Conservation (phyloP, 2,888 invertebrate species). For the Pycnomerus fuliginosus region DNA sequence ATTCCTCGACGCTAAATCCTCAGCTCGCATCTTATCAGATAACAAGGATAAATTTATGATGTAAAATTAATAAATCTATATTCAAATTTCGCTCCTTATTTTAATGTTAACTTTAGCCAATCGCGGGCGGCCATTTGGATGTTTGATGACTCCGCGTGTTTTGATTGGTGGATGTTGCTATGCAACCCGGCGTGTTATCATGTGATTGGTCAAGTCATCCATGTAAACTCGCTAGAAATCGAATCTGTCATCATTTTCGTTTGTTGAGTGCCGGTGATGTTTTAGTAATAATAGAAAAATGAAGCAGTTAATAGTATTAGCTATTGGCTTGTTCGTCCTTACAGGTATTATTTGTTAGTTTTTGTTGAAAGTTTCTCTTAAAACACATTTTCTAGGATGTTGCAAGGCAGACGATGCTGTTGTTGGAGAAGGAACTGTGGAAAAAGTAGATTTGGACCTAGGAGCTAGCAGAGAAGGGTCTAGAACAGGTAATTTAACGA, state of each 20-base stretch:
- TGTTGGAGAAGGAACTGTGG: slow-evolving; percentile 56
- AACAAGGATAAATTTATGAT: slow-evolving; percentile 92
- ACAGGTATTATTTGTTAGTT: slow-evolving; percentile 38
- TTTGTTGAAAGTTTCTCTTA: too few species aligned
- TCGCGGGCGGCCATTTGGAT: slow-evolving; percentile 47
- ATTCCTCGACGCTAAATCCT: slow-evolving; percentile 96
- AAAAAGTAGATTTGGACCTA: slow-evolving; percentile 74
- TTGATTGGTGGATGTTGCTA: slow-evolving; percentile 31
- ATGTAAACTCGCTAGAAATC: too few species aligned
- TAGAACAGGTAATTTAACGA: slow-evolving; percentile 69
- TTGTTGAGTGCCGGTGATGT: slow-evolving; percentile 17
- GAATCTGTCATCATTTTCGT: slow-evolving; percentile 21
- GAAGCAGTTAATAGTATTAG: slow-evolving; percentile 44
- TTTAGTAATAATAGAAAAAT: slow-evolving; percentile 33
- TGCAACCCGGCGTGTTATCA: slow-evolving; percentile 42
- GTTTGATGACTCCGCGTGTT: slow-evolving; percentile 27
- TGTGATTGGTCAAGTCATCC: slow-evolving; percentile 43
- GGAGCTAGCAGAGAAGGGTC: slow-evolving; percentile 87
- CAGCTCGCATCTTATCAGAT: slow-evolving; percentile 87
- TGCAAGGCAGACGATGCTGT: slow-evolving; percentile 51
- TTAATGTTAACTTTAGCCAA: too few species aligned
- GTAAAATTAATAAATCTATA: slow-evolving; percentile 51
- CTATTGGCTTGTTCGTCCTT: slow-evolving; percentile 39
- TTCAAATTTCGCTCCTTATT: not conserved
- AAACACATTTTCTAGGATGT: slow-evolving; percentile 52